Evolutionary conservation across 2,797 vertebrate genomes (phyloP).

Genomic region (Avahi laniger): DNA sequence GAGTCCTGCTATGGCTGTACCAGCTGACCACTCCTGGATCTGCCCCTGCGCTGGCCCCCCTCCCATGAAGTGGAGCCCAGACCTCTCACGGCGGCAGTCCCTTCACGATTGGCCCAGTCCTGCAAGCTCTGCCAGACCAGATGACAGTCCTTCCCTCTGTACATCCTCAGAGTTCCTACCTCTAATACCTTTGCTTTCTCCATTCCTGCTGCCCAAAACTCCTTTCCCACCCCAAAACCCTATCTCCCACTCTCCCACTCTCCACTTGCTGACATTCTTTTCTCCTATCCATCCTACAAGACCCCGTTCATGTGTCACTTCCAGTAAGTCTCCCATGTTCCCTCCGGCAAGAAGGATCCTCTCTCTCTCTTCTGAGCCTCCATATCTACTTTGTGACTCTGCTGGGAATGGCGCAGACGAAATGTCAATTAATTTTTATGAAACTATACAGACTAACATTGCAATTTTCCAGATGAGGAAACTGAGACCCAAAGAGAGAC

Average conservation of each 20-base stretch:
- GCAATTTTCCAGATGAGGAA: slow-evolving; percentile 67
- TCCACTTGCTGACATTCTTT: not conserved
- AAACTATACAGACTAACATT: slow-evolving; percentile 12
- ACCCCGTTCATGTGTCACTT: not conserved
- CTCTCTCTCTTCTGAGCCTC: not conserved
- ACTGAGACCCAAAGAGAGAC: slow-evolving; percentile 36
- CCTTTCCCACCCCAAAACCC: not conserved
- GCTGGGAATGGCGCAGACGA: not conserved
- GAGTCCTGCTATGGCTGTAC: not conserved
- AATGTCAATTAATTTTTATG: not conserved
- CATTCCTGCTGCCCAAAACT: not conserved
- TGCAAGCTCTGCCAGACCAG: not conserved
- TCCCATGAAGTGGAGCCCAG: not conserved
- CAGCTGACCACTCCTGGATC: not conserved
- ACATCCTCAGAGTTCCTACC: not conserved
- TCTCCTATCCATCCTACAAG: not conserved
- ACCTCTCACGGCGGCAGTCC: not conserved
- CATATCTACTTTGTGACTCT: not conserved
- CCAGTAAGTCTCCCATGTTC: not conserved
- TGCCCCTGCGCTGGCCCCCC: not conserved
- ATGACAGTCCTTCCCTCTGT: not conserved
- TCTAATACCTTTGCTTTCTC: not conserved
- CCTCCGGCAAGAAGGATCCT: not conserved
- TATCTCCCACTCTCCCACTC: not conserved
- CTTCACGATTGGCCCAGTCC: not conserved